Base-by-base conservation (phyloP, 2,888 invertebrate genomes). In the Polyommatus icarus region DNA sequence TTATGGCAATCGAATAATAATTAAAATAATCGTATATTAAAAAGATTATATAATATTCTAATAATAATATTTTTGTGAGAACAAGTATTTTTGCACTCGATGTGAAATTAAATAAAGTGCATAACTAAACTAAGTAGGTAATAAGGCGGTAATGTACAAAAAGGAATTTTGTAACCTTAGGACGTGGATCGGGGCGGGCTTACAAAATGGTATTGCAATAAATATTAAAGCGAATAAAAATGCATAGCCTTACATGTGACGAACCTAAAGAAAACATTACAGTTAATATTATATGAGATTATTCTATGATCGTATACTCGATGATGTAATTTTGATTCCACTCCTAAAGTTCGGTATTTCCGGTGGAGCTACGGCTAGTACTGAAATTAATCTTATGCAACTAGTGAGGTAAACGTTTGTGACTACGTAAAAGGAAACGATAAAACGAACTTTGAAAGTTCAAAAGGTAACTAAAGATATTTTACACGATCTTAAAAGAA, bases 401-500 rank as follows among this genome's bases (percentile, higher is more conserved):
- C 89, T 92, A 91, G 89, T 92, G 93, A 93, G 93, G 93, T 92
- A 92, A 87, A 88, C 84, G 88, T 87, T 87, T 87, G 87, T 82
- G 83, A 86, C 84, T 84, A 85, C 84, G 83, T 86, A 87, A 87
- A 85, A 86, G 85, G 86, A 87, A 88, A 87, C 85, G 89, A 85
- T 86, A 89, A 89, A 83, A 84, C 82, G 93, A 93, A 93, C 93
- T 93, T 93, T 90, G 89, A 86, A 91, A 91, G 93, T 91, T 92
- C 93, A 86, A 84, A 87, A 91, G 93, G 93, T 93, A 93, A 93
- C 93, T 93, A 92, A 92, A 85, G 86, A 91, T 91, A 89, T 84
- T 83, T 82, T 84, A 85, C 88, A 90, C 85, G 87, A 88, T 87
- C 88, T 83, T 85, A 89, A 89, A 88, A 89, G 88, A 85, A 86